Base-by-base conservation (phyloP, 2,888 invertebrate genomes). In the Agrochola circellaris region DNA sequence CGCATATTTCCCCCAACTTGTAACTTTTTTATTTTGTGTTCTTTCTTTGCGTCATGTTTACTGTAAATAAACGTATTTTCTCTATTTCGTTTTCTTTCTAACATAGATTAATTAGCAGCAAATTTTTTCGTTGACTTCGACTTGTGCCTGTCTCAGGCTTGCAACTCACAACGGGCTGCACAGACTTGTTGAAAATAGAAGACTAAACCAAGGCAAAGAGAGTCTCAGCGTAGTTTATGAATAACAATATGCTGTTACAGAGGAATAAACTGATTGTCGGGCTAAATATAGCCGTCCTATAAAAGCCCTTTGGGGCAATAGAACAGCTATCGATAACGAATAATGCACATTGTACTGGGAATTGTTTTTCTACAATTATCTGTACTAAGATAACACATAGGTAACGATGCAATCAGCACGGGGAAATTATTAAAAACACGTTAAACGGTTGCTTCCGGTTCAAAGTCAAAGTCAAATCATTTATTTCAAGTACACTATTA, bases 331-430 rank as follows among this genome's bases (percentile, higher is more conserved):
- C n/a, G 56, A 62, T 66, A 70, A 65, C 51, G 11, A 65, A 38
- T 45, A 54, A 51, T 69, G 56, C 45, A 42, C n/a, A 56, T 48
- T 20, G 34, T 80, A 66, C 75, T 15, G 7, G 34, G 81, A 70
- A 61, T 65, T 80, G 73, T 80, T 80, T 69, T 80, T 75, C 38
- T 66, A 56, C 34, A 66, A 66, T 74, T 66, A 75, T 80, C 81
- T 61, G 61, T 56, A 42, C n/a, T 48, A 51, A 61, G 69, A 80
- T 79, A 80, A 68, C 6, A 34, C 34, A 15, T 23, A 20, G 23
- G 34, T 66, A 45, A 34, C 9, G n/a, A 17, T 34, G 42, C 34
- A 56, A 79, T 79, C 45, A 20, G 9, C 73, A 62, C 62, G 15
- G 26, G 30, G 61, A 67, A 78, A 56, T 60, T 13, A 54, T 30